These are phyloP conservation scores for Lepeophtheirus nordmannii DNA, from an alignment of 2,888 invertebrate species.

Conservation along the genomic window DNA sequence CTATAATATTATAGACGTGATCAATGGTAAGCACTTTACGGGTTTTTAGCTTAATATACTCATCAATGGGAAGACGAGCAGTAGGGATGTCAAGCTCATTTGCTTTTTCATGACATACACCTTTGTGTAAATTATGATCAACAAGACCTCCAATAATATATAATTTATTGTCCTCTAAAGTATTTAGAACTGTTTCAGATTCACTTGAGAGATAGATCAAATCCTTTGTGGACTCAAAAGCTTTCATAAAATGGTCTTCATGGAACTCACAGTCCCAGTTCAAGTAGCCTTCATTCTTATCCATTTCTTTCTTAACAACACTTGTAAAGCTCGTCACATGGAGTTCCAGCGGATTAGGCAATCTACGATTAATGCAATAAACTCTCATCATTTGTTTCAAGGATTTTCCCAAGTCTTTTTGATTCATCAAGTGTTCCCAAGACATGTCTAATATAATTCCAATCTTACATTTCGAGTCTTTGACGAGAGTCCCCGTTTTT, in stretches of 20 bases:
- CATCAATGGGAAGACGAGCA: slow-evolving; percentile 69
- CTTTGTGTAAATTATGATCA: slow-evolving; percentile 93
- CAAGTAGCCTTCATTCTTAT: slow-evolving; percentile 67
- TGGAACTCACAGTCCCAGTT: slow-evolving; percentile 62
- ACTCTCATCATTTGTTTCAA: slow-evolving; percentile 41
- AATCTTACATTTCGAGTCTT: not conserved
- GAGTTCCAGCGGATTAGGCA: slow-evolving; percentile 59
- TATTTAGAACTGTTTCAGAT: slow-evolving; percentile 63
- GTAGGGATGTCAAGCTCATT: slow-evolving; percentile 57
- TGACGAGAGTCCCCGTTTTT: not conserved
- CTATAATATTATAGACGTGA: slow-evolving; percentile 76
- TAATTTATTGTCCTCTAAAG: slow-evolving; percentile 56
- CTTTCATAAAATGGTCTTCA: slow-evolving; percentile 43
- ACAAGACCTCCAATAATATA: slow-evolving; percentile 95
- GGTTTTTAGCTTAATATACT: slow-evolving; percentile 76
- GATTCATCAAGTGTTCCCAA: slow-evolving; percentile 77
- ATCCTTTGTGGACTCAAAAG: slow-evolving; percentile 36
- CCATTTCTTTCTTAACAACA: slow-evolving; percentile 53
- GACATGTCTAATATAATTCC: slow-evolving; percentile 70
- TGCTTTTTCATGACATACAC: slow-evolving; percentile 68
- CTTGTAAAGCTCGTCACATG: slow-evolving; percentile 65
- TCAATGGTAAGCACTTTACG: slow-evolving; percentile 86
- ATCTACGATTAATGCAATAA: slow-evolving; percentile 74
- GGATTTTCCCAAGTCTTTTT: slow-evolving; percentile 39
- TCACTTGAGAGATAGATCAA: slow-evolving; percentile 85